These are phyloP conservation scores for Montipora efflorescens DNA, from an alignment of 64 coral and sea anemone genomes.

Conservation along the genomic window DNA sequence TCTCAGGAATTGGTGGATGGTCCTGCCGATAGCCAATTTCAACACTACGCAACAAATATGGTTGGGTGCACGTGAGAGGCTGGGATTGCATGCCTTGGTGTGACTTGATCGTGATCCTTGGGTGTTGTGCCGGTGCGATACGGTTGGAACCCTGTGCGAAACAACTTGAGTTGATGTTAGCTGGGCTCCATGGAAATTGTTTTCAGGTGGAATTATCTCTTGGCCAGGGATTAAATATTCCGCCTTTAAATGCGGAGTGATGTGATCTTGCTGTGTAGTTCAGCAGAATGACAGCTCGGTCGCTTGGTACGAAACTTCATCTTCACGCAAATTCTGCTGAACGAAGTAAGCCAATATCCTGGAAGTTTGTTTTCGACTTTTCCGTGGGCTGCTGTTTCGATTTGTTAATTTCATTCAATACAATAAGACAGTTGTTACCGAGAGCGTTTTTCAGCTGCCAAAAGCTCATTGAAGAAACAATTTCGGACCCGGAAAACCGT, in stretches of 20 bases:
- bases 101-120: not conserved
- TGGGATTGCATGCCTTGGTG: not conserved
- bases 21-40: not conserved
- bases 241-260: not conserved
- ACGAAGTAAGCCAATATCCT: constrained; percentile 1
- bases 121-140: not conserved
- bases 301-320: not conserved
- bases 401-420: too few relatives aligned
- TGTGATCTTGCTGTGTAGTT: not conserved
- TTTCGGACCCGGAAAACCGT: too few relatives aligned
- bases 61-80: not conserved
- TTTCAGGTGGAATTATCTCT: not conserved
- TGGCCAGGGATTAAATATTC: not conserved
- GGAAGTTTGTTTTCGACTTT: not conserved
- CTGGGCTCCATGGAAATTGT: too few relatives aligned
- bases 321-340: not conserved
- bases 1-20: not conserved
- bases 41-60: constrained; percentile 5
- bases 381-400: not conserved
- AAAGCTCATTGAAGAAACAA: too few relatives aligned
- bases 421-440: too few relatives aligned
- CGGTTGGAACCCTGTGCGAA: not conserved
- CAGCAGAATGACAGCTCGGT: not conserved
- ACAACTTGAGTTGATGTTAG: too few relatives aligned
- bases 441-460: too few relatives aligned